Evolutionary conservation across 2,113 vertebrate genomes (phyloP).

Genomic region (Antennarius striatus): DNA sequence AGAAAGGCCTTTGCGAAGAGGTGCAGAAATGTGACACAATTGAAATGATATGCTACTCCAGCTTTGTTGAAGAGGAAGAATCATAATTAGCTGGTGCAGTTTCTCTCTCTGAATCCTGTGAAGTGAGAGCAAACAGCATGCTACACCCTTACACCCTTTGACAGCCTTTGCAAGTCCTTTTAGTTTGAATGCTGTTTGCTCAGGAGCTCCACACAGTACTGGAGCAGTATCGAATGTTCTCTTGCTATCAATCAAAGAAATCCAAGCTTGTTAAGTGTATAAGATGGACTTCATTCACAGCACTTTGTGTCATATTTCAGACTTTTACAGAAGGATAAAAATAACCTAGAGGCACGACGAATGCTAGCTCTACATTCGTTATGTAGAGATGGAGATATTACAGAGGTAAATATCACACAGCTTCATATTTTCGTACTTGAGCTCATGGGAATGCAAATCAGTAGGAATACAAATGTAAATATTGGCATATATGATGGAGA

Average conservation of each 20-base stretch:
- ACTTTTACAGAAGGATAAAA: conserved; percentile 88
- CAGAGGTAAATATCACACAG: conserved; percentile 80
- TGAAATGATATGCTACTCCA: conserved; percentile 34
- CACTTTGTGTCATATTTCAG: conserved; percentile 78
- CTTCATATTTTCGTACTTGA: conserved; percentile 7
- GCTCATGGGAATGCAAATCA: background rate
- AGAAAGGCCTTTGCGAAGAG: conserved; percentile 60
- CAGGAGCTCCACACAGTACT: conserved; percentile 30
- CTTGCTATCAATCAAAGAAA: conserved; percentile 43
- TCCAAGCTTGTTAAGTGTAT: conserved; percentile 44
- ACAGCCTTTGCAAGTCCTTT: conserved; percentile 20
- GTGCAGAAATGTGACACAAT: conserved; percentile 43
- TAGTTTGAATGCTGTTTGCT: conserved; percentile 51
- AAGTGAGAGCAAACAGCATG: conserved; percentile 17
- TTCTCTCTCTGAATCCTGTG: conserved; percentile 1
- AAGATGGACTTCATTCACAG: conserved; percentile 44
- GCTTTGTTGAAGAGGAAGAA: conserved; percentile 37
- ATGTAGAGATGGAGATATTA: conserved; percentile 89
- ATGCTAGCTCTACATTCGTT: conserved; percentile 89
- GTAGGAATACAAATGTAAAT: conserved; percentile 3
- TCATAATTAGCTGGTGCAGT: conserved; percentile 11
- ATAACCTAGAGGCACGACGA: conserved; percentile 89
- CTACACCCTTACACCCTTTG: conserved; percentile 23
- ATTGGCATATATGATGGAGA: background rate
- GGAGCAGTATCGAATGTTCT: conserved; percentile 42